phyloP scores from a whole-genome alignment of 2,888 invertebrate genomes.

The Troglohyphantes excavatus region DNA sequence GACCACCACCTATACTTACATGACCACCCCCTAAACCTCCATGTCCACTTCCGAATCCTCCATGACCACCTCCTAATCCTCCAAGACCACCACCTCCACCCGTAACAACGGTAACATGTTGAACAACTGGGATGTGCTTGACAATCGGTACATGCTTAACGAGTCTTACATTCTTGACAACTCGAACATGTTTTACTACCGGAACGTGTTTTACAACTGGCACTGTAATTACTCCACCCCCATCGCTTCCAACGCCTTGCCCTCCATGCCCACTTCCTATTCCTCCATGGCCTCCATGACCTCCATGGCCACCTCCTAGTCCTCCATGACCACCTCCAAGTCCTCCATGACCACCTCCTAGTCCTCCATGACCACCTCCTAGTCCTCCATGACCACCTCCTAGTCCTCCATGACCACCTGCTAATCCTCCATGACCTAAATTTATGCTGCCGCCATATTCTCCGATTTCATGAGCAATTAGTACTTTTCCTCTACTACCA shows the following conservation, averaged over 20 bases:
- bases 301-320: constrained; percentile 3
- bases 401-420: constrained; percentile 22
- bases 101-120: constrained; percentile 55
- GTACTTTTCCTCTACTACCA: constrained; percentile 44
- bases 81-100: constrained; percentile 26
- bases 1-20: constrained; percentile 23
- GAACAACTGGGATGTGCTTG: constrained; percentile 65
- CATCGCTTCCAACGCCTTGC: constrained; percentile 5
- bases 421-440: constrained; percentile 11
- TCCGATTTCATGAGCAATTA: constrained; percentile 55
- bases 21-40: constrained; percentile 41
- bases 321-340: constrained; percentile 10
- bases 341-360: constrained; percentile 35
- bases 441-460: constrained; percentile 18
- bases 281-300: constrained; percentile 11
- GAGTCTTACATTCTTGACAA: constrained; percentile 62
- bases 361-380: constrained; percentile 15
- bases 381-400: constrained; percentile 25
- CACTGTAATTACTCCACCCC: constrained; percentile 34
- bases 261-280: neutral
- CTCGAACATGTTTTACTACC: constrained; percentile 61
- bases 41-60: constrained; percentile 20
- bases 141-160: constrained; percentile 59
- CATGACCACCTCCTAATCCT: constrained; percentile 29
- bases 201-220: constrained; percentile 57